Evolutionary conservation across 1,140 invertebrate species (phyloP), one percentile per base, ranked within the genome.

Genomic region (Patella vulgata): DNA sequence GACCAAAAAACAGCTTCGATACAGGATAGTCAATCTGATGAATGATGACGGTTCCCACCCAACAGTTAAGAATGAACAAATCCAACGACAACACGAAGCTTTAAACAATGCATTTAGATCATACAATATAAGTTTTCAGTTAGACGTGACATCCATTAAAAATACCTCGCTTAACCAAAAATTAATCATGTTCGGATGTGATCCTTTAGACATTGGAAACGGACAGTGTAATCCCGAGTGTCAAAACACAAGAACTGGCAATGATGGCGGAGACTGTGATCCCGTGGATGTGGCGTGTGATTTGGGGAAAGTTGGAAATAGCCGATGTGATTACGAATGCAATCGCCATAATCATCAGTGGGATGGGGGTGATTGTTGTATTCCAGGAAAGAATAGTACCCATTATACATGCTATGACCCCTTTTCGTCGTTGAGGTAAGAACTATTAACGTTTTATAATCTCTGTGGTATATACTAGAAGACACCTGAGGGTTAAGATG

Each of bases 301-400:
- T 17, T 12, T 39, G 1, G 5, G 27, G 12, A 53, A 59, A 19
- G 59, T 78, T 31, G 68, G 68, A 19, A 72, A 81, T 60, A 73
- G 75, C 23, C 44, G 40, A 17, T 81, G 79, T 59, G 77, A 81
- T 60, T 61, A 58, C 21, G 69, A 71, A 33, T 81, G 79, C 54
- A 80, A 81, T 64, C 64, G 60, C 17, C 52, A 53, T 8, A 64
- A 70, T 36, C 64, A 75, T 54, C 39, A 61, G 17, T 81, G 74
- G 76, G 79, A 81, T 54, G 68, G 69, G 1, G 78, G 77, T 4
- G 78, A 81, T 63, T 81, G 79, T 53, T 81, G 79, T 46, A 30
- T 56, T 3, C 44, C 54, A 11, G 59, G 46, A 21, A n/a, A n/a
- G n/a, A 28, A 54, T 6, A 36, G 67, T 25, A 57, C 56, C 0